phyloP scores from a whole-genome alignment of 2,797 vertebrate genomes.

The Pipistrellus nathusii region DNA sequence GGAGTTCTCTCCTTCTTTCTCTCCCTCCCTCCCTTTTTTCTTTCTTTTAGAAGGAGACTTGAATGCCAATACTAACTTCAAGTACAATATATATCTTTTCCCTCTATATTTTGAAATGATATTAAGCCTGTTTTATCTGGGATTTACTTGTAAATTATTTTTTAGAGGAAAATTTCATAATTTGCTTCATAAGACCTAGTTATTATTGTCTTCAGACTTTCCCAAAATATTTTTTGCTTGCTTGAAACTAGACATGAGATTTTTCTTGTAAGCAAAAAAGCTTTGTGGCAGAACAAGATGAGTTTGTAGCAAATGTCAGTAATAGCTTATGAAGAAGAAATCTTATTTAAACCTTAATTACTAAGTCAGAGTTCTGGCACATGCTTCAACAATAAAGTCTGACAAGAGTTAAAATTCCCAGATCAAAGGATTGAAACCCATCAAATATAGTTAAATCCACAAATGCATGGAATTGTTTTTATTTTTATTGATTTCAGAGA shows the following conservation, averaged over 20 bases:
- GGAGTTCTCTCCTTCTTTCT: neutral
- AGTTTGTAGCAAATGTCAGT: slow-evolving; percentile 59
- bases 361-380: slow-evolving; percentile 52
- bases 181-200: slow-evolving; percentile 48
- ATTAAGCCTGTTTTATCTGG: slow-evolving; percentile 38
- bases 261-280: slow-evolving; percentile 66
- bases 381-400: slow-evolving; percentile 20
- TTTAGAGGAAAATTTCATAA: slow-evolving; percentile 58
- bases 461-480: neutral
- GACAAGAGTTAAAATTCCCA: slow-evolving; percentile 38
- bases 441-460: neutral
- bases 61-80: slow-evolving; percentile 44
- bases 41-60: neutral
- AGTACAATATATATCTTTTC: neutral
- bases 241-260: slow-evolving; percentile 52
- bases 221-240: slow-evolving; percentile 69
- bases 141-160: slow-evolving; percentile 56
- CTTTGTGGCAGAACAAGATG: slow-evolving; percentile 60
- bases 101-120: slow-evolving; percentile 42
- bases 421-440: slow-evolving; percentile 4
- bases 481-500: neutral
- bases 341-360: slow-evolving; percentile 60
- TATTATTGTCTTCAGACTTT: slow-evolving; percentile 67
- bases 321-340: slow-evolving; percentile 46
- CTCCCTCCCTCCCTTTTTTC: neutral